Base-by-base conservation (phyloP, 2,797 vertebrate species). In the Lycodopsis pacificus region DNA sequence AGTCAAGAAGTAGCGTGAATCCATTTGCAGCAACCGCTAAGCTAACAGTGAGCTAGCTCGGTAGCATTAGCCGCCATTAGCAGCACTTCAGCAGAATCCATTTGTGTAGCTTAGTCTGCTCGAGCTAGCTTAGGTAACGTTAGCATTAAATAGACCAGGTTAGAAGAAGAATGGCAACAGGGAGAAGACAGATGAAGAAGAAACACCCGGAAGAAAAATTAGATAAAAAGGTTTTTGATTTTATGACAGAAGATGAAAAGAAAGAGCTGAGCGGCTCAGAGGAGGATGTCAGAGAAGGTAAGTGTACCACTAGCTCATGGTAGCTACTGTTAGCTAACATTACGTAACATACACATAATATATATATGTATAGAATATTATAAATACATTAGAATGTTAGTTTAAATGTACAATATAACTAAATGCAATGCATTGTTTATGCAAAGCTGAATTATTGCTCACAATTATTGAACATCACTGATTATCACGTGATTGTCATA, bases 231-330 rank as follows among this genome's bases (percentile, higher is more conserved):
- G 61, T 84, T 0, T 95, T 91, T 77, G 90, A 93, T 15, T 95
- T 94, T 7, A 79, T 5, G 6, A 6, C 73, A 25, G 87, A 92
- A 4, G 83, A 84, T 1, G 81, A 71, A 22, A 94, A 93, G 68
- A 94, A 93, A 27, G 83, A 58, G 12, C 66, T 84, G 15, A 93
- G 88, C 3, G 85, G 86, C 0, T 95, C 95, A 1, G 93, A 95
- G 36, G 93, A 95, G 0, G 93, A 94, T 0, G 68, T 12, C 0
- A 77, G 84, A 85, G 84, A 81, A 73, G 88, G 94, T 95, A 20
- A 51, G 40, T 3, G 6, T 8, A 14, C 14, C 2, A 2, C 46
- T 7, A 42, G 32, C 32, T 34, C 7, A 7, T 34, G 32, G 7
- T 34, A 34, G 32, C 32, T 34, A 34, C 32, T 34, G 32, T 34